These are phyloP conservation scores for Eupithecia vulgata DNA, from an alignment of 2,888 invertebrate genomes.

Conservation along the genomic window DNA sequence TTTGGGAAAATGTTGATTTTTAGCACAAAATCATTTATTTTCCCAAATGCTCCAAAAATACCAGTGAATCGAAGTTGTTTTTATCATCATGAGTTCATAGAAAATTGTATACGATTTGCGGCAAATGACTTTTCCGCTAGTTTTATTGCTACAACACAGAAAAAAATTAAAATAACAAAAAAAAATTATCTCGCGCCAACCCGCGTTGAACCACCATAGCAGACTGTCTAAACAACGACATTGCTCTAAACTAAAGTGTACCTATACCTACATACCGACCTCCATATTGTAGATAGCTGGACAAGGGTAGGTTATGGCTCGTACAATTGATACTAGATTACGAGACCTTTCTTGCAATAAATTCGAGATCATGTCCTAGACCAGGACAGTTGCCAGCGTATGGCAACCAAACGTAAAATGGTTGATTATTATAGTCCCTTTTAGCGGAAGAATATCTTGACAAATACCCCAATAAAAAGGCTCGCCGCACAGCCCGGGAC, in stretches of 20 bases:
- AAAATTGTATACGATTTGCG: too few species aligned
- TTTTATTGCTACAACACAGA: too few species aligned
- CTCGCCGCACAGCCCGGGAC: conserved; percentile 74
- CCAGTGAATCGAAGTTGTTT: too few species aligned
- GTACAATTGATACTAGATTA: conserved; percentile 25
- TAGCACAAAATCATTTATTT: too few species aligned
- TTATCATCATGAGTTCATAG: too few species aligned
- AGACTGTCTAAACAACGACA: background rate
- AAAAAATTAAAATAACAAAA: too few species aligned
- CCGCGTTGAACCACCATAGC: too few species aligned
- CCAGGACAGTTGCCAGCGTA: conserved; percentile 62
- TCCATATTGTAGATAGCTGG: background rate
- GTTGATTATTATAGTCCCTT: conserved; percentile 77
- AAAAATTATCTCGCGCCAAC: too few species aligned
- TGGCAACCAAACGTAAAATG: conserved; percentile 79
- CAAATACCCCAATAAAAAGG: conserved; percentile 82
- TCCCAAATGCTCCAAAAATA: too few species aligned
- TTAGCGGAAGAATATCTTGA: conserved; percentile 77
- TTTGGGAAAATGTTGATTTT: too few species aligned
- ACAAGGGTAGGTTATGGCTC: background rate
- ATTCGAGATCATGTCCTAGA: conserved; percentile 44
- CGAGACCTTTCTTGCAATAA: conserved; percentile 45
- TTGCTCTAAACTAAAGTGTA: too few species aligned
- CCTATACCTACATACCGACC: background rate
- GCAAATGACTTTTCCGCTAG: too few species aligned